phyloP scores from a whole-genome alignment of 1,140 invertebrate genomes.

The Drosophila ananassae region DNA sequence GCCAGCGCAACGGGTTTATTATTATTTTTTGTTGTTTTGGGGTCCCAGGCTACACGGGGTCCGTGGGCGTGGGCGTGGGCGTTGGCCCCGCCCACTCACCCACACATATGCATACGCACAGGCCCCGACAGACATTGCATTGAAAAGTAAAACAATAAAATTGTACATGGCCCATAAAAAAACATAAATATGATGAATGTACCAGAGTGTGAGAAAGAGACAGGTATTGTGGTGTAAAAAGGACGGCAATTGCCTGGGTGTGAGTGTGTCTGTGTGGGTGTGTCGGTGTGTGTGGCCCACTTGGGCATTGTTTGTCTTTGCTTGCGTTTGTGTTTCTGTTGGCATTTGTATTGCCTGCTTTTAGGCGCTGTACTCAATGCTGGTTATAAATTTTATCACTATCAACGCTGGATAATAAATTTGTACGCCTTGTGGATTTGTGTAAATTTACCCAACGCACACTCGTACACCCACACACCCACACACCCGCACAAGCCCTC shows the following conservation, averaged over 20 bases:
- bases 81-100: too few relatives aligned
- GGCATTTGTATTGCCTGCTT: conserved; percentile 52
- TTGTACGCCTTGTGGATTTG: conserved; percentile 66
- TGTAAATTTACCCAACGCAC: conserved; percentile 63
- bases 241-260: not conserved
- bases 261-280: conserved; percentile 15
- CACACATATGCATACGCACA: too few relatives aligned
- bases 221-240: not conserved
- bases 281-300: conserved; percentile 35
- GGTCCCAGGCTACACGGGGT: conserved; percentile 1
- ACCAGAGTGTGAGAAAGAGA: not conserved
- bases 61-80: not conserved
- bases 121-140: conserved; percentile 27
- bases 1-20: conserved; percentile 4
- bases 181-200: conserved; percentile 71
- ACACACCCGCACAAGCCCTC: conserved; percentile 1
- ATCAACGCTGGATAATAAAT: conserved; percentile 72
- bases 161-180: conserved; percentile 74
- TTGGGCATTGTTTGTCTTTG: conserved; percentile 65
- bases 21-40: not conserved
- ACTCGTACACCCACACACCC: conserved; percentile 20
- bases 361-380: conserved; percentile 58
- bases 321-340: conserved; percentile 7
- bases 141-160: conserved; percentile 78
- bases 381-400: conserved; percentile 79